Evolutionary conservation across 2,797 vertebrate genomes (phyloP).

Genomic region (Periparus ater): DNA sequence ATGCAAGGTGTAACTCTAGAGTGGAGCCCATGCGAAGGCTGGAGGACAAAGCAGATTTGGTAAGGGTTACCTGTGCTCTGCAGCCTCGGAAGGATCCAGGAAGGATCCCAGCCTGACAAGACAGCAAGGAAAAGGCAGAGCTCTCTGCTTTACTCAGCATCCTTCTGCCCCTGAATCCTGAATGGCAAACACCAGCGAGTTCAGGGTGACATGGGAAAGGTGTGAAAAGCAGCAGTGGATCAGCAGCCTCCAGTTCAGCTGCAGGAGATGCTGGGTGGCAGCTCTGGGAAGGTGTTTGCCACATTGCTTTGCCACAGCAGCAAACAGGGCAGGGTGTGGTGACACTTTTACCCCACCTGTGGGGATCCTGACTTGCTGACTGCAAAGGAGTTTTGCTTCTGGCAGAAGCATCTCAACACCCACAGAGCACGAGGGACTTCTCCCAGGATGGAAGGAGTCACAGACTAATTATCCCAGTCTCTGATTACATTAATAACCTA

Average conservation of each 20-base stretch:
- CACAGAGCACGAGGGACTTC: neutral
- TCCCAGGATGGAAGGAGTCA: neutral
- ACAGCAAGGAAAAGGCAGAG: neutral
- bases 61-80: neutral
- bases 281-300: neutral
- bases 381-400: neutral
- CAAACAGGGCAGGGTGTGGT: neutral
- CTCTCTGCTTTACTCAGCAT: neutral
- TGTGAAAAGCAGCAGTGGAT: neutral
- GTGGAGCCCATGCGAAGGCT: neutral
- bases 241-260: accelerated
- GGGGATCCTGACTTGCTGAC: neutral
- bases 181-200: neutral
- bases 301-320: neutral
- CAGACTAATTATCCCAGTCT: neutral
- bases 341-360: too few relatives aligned
- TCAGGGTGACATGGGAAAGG: accelerated
- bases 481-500: neutral
- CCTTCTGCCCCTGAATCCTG: neutral
- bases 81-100: neutral
- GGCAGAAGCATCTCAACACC: neutral
- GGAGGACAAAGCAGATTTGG: neutral
- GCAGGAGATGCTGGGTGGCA: neutral
- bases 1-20: neutral
- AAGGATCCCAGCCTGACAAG: neutral